phyloP scores from a whole-genome alignment of 2,113 vertebrate genomes.

The Rhea pennata region DNA sequence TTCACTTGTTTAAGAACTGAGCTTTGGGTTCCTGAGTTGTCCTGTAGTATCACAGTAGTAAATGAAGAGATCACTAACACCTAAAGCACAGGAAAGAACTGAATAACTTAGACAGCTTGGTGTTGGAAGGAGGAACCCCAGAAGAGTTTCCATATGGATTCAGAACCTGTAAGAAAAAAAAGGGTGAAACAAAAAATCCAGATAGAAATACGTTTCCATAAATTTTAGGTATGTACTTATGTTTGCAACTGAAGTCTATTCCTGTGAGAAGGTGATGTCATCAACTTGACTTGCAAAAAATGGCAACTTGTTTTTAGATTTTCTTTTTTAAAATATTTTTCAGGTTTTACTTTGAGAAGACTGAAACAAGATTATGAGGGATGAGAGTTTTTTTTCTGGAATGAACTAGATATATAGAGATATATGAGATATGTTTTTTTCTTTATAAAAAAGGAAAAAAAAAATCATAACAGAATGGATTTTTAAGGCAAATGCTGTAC shows the following conservation, averaged over 20 bases:
- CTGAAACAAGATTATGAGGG: neutral
- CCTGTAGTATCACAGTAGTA: neutral
- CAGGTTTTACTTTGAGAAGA: neutral
- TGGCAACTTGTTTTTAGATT: neutral
- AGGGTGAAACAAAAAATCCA: neutral
- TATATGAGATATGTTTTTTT: neutral
- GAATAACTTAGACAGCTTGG: neutral
- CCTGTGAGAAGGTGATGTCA: neutral
- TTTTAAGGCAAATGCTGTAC: neutral
- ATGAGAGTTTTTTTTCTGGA: rapidly evolving
- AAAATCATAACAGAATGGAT: neutral
- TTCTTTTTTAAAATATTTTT: neutral
- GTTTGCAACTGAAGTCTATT: neutral
- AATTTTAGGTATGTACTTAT: neutral
- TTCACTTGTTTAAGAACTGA: neutral
- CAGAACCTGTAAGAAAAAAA: neutral
- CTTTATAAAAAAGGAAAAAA: rapidly evolving
- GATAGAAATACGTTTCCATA: neutral
- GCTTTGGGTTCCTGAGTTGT: neutral
- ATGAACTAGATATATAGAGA: neutral
- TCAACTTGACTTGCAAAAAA: neutral
- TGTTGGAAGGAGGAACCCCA: neutral
- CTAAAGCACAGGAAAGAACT: neutral
- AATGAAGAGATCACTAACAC: neutral
- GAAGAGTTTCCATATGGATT: neutral